phyloP scores from a whole-genome alignment of 2,113 vertebrate species.

The Sapayoa aenigma region DNA sequence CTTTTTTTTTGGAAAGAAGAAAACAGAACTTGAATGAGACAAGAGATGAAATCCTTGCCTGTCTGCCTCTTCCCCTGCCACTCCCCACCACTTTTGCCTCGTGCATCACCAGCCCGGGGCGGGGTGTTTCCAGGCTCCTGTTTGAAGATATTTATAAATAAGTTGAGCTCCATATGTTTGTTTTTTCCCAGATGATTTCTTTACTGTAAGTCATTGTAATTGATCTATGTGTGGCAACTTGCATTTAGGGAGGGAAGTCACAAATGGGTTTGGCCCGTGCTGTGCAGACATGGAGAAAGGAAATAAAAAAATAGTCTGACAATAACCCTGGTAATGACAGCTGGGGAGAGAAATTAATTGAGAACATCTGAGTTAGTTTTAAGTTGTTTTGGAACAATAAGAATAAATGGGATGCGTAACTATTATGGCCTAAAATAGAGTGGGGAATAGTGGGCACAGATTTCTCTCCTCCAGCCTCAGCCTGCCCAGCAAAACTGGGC shows the following conservation, averaged over 20 bases:
- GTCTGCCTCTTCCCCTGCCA: neutral
- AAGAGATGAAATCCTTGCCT: neutral
- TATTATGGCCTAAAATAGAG: neutral
- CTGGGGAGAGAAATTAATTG: neutral
- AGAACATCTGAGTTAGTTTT: neutral
- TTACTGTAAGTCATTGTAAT: constrained; percentile 14
- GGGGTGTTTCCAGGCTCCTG: constrained; percentile 23
- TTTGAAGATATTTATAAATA: constrained; percentile 56
- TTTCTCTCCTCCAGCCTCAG: neutral
- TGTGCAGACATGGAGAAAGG: neutral
- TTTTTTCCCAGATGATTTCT: neutral
- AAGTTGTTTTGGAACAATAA: neutral
- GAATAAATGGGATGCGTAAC: neutral
- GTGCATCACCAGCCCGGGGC: neutral
- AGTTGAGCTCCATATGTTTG: neutral
- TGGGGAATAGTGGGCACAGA: neutral
- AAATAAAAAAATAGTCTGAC: neutral
- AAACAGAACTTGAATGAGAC: neutral
- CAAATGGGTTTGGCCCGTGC: neutral
- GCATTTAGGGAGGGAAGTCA: neutral
- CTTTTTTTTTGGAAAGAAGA: constrained; percentile 8
- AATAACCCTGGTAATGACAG: neutral
- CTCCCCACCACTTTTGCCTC: neutral
- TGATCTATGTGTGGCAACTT: neutral
- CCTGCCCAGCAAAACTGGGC: neutral